Evolutionary conservation across 2,888 invertebrate species (phyloP).

Genomic region (Hirtodrosophila trivittata): DNA sequence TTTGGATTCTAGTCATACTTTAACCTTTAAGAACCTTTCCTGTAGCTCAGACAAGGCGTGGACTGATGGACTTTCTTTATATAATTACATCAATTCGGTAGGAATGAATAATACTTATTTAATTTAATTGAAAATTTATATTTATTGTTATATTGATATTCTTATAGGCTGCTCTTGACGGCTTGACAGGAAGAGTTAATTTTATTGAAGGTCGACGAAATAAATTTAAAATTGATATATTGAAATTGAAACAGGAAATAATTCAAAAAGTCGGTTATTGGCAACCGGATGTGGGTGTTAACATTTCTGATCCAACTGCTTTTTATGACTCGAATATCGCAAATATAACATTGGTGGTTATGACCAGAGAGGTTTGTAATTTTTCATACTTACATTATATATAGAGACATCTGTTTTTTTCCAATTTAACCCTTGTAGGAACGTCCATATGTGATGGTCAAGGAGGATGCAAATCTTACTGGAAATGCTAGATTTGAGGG

Average conservation of each 20-base stretch:
- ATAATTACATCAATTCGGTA: constrained; percentile 90
- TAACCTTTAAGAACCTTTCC: constrained; percentile 90
- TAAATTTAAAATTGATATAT: constrained; percentile 93
- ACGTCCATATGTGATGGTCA: constrained; percentile 95
- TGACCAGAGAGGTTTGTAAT: constrained; percentile 92
- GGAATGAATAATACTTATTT: too few species aligned
- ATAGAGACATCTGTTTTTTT: too few species aligned
- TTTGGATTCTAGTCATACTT: constrained; percentile 88
- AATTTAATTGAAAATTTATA: constrained; percentile 62
- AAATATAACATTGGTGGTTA: constrained; percentile 95
- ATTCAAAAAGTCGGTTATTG: constrained; percentile 93
- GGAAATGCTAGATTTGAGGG: constrained; percentile 95
- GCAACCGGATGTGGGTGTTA: constrained; percentile 90
- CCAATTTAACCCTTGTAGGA: constrained; percentile 88
- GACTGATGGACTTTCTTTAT: constrained; percentile 90
- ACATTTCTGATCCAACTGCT: constrained; percentile 92
- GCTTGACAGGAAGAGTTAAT: constrained; percentile 93
- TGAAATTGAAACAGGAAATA: constrained; percentile 91
- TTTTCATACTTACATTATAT: too few species aligned
- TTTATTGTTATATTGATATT: neutral
- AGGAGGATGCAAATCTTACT: constrained; percentile 92
- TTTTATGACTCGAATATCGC: constrained; percentile 92
- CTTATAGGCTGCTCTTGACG: constrained; percentile 90
- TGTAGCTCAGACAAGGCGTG: constrained; percentile 92
- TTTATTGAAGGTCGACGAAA: constrained; percentile 93